Evolutionary conservation across 1,140 invertebrate genomes (phyloP), one percentile per base, ranked within the genome.

Genomic region (Condylostylus longicornis): DNA sequence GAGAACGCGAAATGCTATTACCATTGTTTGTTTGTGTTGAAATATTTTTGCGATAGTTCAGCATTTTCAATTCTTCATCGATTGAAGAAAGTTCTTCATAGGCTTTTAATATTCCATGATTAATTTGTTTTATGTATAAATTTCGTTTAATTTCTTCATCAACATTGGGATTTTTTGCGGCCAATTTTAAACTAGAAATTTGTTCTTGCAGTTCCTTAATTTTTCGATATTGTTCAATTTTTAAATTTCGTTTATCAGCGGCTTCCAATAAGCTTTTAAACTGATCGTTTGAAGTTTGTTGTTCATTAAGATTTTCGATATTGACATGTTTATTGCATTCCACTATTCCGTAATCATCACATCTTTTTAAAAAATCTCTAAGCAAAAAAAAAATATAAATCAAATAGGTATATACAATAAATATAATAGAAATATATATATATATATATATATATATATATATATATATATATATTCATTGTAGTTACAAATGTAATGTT

Each of bases 71-170:
- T 58, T 82, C 79, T 31, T 70, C 65, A 40, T 75, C 70, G 33
- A 82, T 66, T 30, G 71, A 74, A 39, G 68, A 67, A n/a, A 94
- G 44, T 55, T 94, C 86, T 46, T 91, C 85, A 2, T 85, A 51
- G 0, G 78, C 70, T 47, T 77, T 70, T 40, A 73, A 73, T 1
- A 82, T 70, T 58, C 79, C 87, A 36, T 72, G 72, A 49, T 81
- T 78, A 10, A 93, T 54, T 41, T 88, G 63, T 8, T 78, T 80
- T 1, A 83, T 49, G 52, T 83, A 89, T 63, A 88, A 93, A 37
- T 88, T 72, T 40, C 88, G 66, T 55, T 80, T 77, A 0, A 75
- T 67, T 47, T 86, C 81, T 15, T 93, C 88, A 52, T 89, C 85
- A 10, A 72, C 70, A 37, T 70, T 69, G 18, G 69, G 67, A 44